These are phyloP conservation scores for Dicrurus megarhynchus DNA, from an alignment of 2,113 vertebrate genomes.

Conservation along the genomic window DNA sequence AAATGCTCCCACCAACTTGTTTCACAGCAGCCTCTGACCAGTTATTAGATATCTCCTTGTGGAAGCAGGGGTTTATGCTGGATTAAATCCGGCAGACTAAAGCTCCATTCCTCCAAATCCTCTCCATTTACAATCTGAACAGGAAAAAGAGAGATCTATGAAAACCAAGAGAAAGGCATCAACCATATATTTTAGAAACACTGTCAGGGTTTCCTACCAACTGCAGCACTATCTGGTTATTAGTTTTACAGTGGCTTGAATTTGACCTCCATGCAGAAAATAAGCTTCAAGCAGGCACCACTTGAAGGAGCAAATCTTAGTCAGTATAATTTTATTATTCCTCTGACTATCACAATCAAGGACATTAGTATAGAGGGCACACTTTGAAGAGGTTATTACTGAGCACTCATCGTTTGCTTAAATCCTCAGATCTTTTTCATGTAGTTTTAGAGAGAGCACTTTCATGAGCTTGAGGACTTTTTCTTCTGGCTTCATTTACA, in stretches of 20 bases:
- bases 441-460: not conserved
- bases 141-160: not conserved
- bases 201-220: not conserved
- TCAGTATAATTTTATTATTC: slow-evolving; percentile 32
- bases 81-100: not conserved
- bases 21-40: not conserved
- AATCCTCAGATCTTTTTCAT: slow-evolving; percentile 30
- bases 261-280: not conserved
- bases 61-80: not conserved
- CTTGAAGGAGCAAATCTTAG: not conserved
- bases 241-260: not conserved
- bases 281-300: not conserved
- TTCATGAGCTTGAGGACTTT: slow-evolving; percentile 25
- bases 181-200: not conserved
- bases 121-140: not conserved
- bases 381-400: slow-evolving; percentile 53
- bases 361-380: slow-evolving; percentile 5
- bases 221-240: not conserved
- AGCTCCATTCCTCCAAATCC: not conserved
- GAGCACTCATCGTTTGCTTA: not conserved
- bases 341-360: slow-evolving; percentile 7
- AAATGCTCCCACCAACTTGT: not conserved
- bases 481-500: slow-evolving; percentile 42
- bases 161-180: not conserved
- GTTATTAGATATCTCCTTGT: not conserved